A percentile compares a stretch with the other conserved stretches of the same genome.
These are phyloP conservation scores for Ophion ellenae DNA, from an alignment of 2,888 invertebrate genomes.

Conservation along the genomic window DNA sequence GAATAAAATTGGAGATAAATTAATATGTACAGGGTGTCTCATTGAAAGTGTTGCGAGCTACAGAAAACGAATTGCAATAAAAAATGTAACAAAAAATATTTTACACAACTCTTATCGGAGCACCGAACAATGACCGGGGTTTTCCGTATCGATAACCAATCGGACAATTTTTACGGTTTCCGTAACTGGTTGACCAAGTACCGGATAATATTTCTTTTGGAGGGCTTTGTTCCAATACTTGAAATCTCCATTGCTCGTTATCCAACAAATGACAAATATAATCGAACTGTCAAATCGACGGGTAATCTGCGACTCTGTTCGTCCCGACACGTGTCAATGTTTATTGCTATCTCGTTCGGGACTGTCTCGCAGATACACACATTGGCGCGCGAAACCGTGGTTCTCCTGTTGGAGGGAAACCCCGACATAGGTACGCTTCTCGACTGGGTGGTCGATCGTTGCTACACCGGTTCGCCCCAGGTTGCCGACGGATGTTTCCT, in stretches of 20 bases:
- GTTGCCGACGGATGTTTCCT: conserved; percentile 98
- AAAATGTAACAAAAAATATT: background rate
- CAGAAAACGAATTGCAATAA: background rate
- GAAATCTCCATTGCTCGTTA: no score
- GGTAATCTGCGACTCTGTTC: background rate
- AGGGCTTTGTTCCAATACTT: no score
- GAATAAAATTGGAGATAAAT: background rate
- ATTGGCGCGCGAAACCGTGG: conserved; percentile 96
- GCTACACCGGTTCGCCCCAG: conserved; percentile 95
- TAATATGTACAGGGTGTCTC: background rate
- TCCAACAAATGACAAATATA: no score
- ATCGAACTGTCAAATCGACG: background rate
- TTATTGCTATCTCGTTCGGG: background rate
- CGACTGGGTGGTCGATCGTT: conserved; percentile 99
- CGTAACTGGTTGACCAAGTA: no score
- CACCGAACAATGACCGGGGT: no score
- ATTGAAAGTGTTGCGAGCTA: background rate
- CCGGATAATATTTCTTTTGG: no score
- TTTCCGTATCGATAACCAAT: no score
- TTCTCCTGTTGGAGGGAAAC: conserved; percentile 96
- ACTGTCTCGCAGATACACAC: conserved; percentile 89
- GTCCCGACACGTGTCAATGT: background rate
- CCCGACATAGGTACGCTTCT: conserved; percentile 95
- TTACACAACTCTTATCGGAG: no score
- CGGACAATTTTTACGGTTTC: no score